Evolutionary conservation across 2,888 invertebrate genomes (phyloP), one percentile per base, ranked within the genome.

Genomic region (Drosophila mayaguana): DNA sequence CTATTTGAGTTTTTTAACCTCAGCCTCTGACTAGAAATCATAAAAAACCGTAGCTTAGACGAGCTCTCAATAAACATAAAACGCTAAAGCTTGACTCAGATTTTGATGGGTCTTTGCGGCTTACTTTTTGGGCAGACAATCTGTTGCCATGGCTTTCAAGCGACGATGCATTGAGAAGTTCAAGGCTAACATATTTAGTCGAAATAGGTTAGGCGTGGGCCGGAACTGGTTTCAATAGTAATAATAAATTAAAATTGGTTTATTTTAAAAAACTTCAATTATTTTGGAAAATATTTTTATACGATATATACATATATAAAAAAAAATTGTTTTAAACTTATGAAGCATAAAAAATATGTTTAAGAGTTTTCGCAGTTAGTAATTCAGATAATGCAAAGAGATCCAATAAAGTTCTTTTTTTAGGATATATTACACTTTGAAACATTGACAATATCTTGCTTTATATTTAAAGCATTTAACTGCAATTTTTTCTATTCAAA

Each of bases 1-100:
- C 84, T 89, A 68, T 63, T 89, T 72, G 28, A 75, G 85, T 75
- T 78, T 89, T 46, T 89, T 81, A 65, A 90, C 84, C 85, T 81
- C 77, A 74, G 63, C 43, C 62, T 32, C 38, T n/a, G 25, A 40
- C 54, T 56, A 65, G n/a, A 45, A 57, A 55, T 18, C 51, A 38
- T 55, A 62, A 60, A 78, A 40, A 51, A 43, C 36, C 66, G 63
- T 67, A 78, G 54, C 42, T 76, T 43, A 57, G 57, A 55, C 69
- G 28, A 57, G 50, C 63, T 63, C 40, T 43, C 53, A 42, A 50
- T 57, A 63, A 55, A 38, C 62, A 61, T 63, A 59, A 61, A 80
- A 57, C 43, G 32, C 25, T 45, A n/a, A 53, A 51, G 55, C 54
- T 46, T 16, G 48, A 48, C 18, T 65, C 50, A 43, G 36, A 45